phyloP scores from a whole-genome alignment of 2,888 invertebrate genomes.

The Ephialtes manifestator region DNA sequence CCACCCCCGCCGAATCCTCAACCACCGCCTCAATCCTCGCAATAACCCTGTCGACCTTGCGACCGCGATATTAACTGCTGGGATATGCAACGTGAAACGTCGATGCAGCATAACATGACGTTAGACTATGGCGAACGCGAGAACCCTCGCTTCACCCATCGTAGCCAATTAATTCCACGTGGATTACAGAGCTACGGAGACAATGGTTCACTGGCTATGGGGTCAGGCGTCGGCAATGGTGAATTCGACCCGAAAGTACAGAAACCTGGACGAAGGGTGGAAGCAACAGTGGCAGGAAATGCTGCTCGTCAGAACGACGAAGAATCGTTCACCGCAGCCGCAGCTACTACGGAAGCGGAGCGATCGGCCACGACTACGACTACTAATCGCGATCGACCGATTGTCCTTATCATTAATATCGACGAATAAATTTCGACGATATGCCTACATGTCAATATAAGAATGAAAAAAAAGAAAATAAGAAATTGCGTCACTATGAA shows the following conservation, averaged over 20 bases:
- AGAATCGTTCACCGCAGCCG: slow-evolving; percentile 1
- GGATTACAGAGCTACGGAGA: neutral
- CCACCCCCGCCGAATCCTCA: slow-evolving; percentile 84
- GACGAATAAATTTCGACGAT: slow-evolving; percentile 69
- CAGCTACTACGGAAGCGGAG: neutral
- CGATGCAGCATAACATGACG: neutral
- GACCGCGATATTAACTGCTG: slow-evolving; percentile 53
- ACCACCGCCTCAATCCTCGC: slow-evolving; percentile 81
- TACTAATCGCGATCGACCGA: slow-evolving; percentile 67
- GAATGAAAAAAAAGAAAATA: slow-evolving; percentile 43
- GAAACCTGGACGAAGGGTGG: slow-evolving; percentile 9
- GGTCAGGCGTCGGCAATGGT: neutral
- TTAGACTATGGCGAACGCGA: neutral
- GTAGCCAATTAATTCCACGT: slow-evolving; percentile 1
- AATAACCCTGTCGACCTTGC: slow-evolving; percentile 79
- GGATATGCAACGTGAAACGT: slow-evolving; percentile 23
- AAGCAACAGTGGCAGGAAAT: neutral
- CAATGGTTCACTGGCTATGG: slow-evolving; percentile 3
- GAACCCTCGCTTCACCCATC: neutral
- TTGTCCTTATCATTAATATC: slow-evolving; percentile 71
- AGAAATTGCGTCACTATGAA: slow-evolving; percentile 65
- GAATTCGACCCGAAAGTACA: neutral
- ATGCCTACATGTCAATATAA: slow-evolving; percentile 71
- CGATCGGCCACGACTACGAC: slow-evolving; percentile 26
- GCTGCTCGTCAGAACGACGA: slow-evolving; percentile 15